These are phyloP conservation scores for Noctua janthina DNA, from an alignment of 2,888 invertebrate genomes.

Conservation along the genomic window DNA sequence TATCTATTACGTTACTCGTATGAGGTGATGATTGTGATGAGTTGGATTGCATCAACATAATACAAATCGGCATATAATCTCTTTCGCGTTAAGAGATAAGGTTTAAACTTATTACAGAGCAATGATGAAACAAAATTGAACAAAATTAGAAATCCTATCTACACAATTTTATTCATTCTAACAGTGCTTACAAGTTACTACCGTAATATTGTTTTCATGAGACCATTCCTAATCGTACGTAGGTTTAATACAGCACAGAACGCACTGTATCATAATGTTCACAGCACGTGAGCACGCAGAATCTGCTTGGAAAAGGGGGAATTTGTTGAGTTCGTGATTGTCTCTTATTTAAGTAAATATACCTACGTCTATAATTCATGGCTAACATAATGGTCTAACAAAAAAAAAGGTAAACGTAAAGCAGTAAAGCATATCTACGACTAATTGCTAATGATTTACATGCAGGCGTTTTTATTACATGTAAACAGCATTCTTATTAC, in stretches of 20 bases:
- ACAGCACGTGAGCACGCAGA: neutral
- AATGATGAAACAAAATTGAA: neutral
- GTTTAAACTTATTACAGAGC: neutral
- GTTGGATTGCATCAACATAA: neutral
- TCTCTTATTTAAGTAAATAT: neutral
- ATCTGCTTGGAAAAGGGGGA: neutral
- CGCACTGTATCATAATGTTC: neutral
- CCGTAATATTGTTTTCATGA: neutral
- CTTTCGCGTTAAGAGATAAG: no score
- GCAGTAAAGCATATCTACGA: conserved; percentile 3
- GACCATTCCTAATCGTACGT: neutral
- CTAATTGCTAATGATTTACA: conserved; percentile 16
- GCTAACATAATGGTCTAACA: neutral
- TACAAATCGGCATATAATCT: no score
- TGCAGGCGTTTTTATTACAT: conserved; percentile 18
- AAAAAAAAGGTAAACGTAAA: neutral
- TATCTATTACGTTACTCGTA: no score
- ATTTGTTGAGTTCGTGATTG: neutral
- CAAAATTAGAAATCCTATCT: neutral
- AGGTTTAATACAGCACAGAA: no score
- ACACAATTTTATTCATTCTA: neutral
- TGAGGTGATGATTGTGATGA: no score
- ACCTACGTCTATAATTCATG: neutral
- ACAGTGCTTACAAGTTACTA: neutral
- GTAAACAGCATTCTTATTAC: no score